Evolutionary conservation across 1,140 invertebrate species (phyloP).

Genomic region (Cepaea nemoralis): DNA sequence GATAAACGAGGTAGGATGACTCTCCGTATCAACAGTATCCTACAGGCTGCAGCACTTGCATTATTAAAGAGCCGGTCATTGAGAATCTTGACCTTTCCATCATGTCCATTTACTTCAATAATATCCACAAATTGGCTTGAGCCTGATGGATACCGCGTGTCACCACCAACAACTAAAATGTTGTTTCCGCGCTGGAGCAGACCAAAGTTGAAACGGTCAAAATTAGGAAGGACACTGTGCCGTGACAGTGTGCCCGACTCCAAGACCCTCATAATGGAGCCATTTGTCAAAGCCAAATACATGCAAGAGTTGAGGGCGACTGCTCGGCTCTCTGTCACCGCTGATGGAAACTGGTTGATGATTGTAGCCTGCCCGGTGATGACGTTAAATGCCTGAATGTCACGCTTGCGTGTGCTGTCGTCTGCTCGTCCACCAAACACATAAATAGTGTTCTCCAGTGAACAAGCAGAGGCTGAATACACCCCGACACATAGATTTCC

Average conservation of each 20-base stretch:
- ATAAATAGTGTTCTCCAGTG: constrained; percentile 49
- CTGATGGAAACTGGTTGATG: constrained; percentile 43
- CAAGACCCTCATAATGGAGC: constrained; percentile 49
- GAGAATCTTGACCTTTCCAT: constrained; percentile 38
- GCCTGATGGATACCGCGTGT: constrained; percentile 50
- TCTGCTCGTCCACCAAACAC: constrained; percentile 55
- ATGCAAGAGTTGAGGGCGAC: constrained; percentile 45
- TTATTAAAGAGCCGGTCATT: constrained; percentile 34
- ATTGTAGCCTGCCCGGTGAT: constrained; percentile 44
- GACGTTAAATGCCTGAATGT: constrained; percentile 53
- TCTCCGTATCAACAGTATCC: constrained; percentile 36
- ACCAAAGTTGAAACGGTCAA: constrained; percentile 57
- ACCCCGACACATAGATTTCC: constrained; percentile 51
- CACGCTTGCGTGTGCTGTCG: constrained; percentile 41
- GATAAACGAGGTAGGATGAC: constrained; percentile 35
- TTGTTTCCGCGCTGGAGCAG: constrained; percentile 41
- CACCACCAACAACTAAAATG: constrained; percentile 53
- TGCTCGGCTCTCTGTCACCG: constrained; percentile 48
- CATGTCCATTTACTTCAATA: constrained; percentile 37
- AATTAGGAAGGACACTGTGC: constrained; percentile 47
- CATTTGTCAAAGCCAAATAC: constrained; percentile 51
- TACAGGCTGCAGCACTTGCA: constrained; percentile 40
- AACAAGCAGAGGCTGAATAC: constrained; percentile 51
- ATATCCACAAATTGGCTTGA: constrained; percentile 50
- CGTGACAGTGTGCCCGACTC: constrained; percentile 44